These are phyloP conservation scores for Ypsolopha scabrella DNA, from an alignment of 2,888 invertebrate species.

Conservation along the genomic window DNA sequence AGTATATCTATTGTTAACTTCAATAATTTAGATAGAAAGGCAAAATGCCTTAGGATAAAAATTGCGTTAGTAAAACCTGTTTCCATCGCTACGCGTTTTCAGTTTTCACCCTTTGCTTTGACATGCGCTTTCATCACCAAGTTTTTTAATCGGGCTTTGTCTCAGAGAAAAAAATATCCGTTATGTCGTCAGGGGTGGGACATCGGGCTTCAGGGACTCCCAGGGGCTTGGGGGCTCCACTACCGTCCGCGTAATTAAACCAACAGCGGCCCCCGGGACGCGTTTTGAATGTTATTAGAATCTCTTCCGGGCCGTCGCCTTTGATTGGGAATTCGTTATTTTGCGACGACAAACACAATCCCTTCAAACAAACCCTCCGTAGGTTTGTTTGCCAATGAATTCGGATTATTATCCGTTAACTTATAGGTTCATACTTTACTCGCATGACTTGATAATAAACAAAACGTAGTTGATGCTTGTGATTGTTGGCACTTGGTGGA, in stretches of 20 bases:
- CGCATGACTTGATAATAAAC: neutral
- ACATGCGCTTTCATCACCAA: slow-evolving; percentile 59
- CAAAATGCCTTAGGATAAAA: no score
- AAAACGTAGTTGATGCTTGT: no score
- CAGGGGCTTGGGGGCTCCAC: slow-evolving; percentile 19
- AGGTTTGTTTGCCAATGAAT: slow-evolving; percentile 2
- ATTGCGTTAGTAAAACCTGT: neutral
- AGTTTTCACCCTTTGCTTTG: slow-evolving; percentile 33
- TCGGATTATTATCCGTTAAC: neutral
- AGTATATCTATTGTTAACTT: no score
- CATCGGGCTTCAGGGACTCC: slow-evolving; percentile 35
- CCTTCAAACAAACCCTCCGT: slow-evolving; percentile 18
- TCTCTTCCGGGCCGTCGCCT: slow-evolving; percentile 59
- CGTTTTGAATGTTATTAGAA: slow-evolving; percentile 69
- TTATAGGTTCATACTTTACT: neutral
- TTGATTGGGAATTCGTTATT: slow-evolving; percentile 58
- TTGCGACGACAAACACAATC: slow-evolving; percentile 14
- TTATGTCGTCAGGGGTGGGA: slow-evolving; percentile 35
- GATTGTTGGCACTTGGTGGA: no score
- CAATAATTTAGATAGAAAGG: no score
- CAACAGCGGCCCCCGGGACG: slow-evolving; percentile 60
- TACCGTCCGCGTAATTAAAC: slow-evolving; percentile 58
- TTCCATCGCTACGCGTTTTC: neutral
- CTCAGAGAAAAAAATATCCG: slow-evolving; percentile 53
- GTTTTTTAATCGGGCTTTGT: slow-evolving; percentile 69